These are phyloP conservation scores for Progne subis DNA, from an alignment of 2,113 vertebrate species.

Conservation along the genomic window DNA sequence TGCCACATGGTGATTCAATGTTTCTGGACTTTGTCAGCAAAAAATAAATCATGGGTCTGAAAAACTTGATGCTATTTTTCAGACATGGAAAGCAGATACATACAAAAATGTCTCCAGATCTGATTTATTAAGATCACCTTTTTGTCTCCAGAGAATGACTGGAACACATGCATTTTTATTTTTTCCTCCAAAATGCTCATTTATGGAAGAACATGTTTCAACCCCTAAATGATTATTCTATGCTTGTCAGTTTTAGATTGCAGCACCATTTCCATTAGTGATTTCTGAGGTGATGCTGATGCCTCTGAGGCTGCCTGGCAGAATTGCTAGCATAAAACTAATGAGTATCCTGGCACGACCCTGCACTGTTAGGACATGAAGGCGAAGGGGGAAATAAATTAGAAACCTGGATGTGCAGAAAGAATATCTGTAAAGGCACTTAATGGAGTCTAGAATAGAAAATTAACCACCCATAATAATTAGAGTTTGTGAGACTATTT, in stretches of 20 bases:
- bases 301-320: slow-evolving; percentile 65
- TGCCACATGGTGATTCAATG: neutral
- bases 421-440: slow-evolving; percentile 50
- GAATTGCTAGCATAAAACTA: slow-evolving; percentile 71
- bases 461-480: slow-evolving; percentile 75
- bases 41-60: neutral
- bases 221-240: slow-evolving; percentile 66
- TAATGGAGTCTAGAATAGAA: slow-evolving; percentile 65
- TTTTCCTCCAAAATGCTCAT: slow-evolving; percentile 54
- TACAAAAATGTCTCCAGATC: slow-evolving; percentile 15
- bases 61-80: neutral
- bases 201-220: slow-evolving; percentile 67
- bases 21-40: neutral
- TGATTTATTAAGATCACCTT: slow-evolving; percentile 25
- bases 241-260: slow-evolving; percentile 72
- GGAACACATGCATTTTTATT: neutral
- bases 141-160: slow-evolving; percentile 39
- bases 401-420: slow-evolving; percentile 45
- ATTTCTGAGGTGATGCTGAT: slow-evolving; percentile 75
- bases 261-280: slow-evolving; percentile 63
- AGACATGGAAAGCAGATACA: neutral
- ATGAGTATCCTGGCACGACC: slow-evolving; percentile 72
- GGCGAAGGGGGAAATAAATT: slow-evolving; percentile 62
- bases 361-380: slow-evolving; percentile 25
- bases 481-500: slow-evolving; percentile 64